These are phyloP conservation scores for Zophobas atratus DNA, from an alignment of 1,140 invertebrate species.

Conservation along the genomic window DNA sequence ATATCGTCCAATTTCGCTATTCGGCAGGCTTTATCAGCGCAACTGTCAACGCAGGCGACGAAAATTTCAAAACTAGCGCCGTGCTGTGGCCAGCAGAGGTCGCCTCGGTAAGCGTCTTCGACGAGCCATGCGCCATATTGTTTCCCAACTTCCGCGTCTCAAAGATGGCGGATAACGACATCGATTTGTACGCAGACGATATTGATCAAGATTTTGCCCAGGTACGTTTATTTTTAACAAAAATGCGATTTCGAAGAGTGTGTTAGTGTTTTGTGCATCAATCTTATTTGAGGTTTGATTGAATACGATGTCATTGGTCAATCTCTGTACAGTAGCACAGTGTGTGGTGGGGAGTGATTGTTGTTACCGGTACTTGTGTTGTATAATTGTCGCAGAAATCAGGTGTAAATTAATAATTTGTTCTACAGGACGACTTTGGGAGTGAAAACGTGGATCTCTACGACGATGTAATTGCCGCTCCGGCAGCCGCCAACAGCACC, in stretches of 20 bases:
- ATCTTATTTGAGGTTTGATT: background rate
- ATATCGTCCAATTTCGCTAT: no score
- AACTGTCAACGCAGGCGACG: no score
- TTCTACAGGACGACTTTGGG: slow-evolving; percentile 84
- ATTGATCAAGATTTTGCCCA: slow-evolving; percentile 95
- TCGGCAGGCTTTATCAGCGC: no score
- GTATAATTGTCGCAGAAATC: slow-evolving; percentile 7
- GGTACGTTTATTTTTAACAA: slow-evolving; percentile 70
- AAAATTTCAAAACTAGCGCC: no score
- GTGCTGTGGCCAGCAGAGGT: no score
- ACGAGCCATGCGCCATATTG: slow-evolving; percentile 14
- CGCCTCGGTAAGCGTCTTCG: background rate
- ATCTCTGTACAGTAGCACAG: background rate
- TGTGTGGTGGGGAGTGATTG: slow-evolving; percentile 9
- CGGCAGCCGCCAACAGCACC: slow-evolving; percentile 72
- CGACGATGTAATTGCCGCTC: slow-evolving; percentile 93
- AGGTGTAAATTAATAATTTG: slow-evolving; percentile 2
- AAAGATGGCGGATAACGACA: slow-evolving; percentile 93
- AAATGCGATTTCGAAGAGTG: background rate
- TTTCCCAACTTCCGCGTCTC: slow-evolving; percentile 41
- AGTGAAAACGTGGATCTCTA: slow-evolving; percentile 94
- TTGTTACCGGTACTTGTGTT: slow-evolving; percentile 33
- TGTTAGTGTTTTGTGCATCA: background rate
- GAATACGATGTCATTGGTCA: background rate
- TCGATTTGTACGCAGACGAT: slow-evolving; percentile 97